Evolutionary conservation across 2,113 vertebrate genomes (phyloP), one percentile per base, ranked within the genome.

Genomic region (Ammodytes marinus): DNA sequence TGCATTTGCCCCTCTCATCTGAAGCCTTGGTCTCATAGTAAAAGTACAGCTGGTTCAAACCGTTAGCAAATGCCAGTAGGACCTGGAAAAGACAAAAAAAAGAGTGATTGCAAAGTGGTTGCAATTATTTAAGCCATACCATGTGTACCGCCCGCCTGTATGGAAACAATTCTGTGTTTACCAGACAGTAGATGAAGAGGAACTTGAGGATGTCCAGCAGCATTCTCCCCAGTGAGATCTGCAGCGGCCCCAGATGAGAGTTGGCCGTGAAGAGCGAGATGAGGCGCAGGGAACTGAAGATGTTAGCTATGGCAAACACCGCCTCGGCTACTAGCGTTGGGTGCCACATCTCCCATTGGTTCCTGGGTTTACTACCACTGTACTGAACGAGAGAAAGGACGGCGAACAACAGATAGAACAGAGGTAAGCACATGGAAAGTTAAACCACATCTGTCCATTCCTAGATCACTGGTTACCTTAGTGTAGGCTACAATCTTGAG

Each of bases 171-270:
- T 49, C 42, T 39, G 40, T 13, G 0, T 74, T 78, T 86, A 99
- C 98, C 95, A 99, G 95, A 63, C 98, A 99, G 93, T 99, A 99
- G 95, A 99, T 99, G 94, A 99, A 99, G 92, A 99, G 98, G 93
- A 99, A 99, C 93, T 99, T 99, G 83, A 99, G 97, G 91, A 99
- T 99, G 96, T 99, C 98, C 19, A 99, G 96, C 82, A 99, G 95
- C 98, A 99, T 99, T 75, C 98, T 95, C 64, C 98, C 98, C 82
- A 99, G 95, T 59, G 98, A 99, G 77, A 99, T 99, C 95, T 99
- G 98, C 90, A 99, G 95, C 13, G 98, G 98, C 5, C 98, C 98
- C 93, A 99, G 95, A 86, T 99, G 98, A 1, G 98, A 99, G 94
- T 99, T 99, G 88, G 98, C 98, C 64, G 98, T 99, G 95, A 99